These are phyloP conservation scores for Choloepus hoffmanni DNA, from an alignment of 2,113 vertebrate species.

Conservation along the genomic window DNA sequence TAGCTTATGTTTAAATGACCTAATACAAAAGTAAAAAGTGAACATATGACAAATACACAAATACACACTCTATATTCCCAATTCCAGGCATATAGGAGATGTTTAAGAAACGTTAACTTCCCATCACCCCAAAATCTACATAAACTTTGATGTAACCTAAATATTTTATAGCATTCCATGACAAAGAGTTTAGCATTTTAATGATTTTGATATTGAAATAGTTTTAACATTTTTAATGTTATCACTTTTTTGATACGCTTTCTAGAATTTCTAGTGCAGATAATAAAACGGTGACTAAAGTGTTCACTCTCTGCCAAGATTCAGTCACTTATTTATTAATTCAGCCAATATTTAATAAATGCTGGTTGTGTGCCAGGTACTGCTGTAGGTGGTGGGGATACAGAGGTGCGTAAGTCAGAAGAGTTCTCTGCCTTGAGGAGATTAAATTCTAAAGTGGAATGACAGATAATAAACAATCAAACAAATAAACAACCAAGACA, in stretches of 20 bases:
- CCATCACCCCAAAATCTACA: background rate
- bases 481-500: background rate
- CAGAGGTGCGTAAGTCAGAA: background rate
- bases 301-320: background rate
- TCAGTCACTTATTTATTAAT: background rate
- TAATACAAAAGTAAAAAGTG: conserved; percentile 41
- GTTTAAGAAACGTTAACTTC: conserved; percentile 1
- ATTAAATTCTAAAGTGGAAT: background rate
- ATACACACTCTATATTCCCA: background rate
- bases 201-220: background rate
- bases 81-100: background rate
- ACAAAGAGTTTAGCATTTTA: conserved; percentile 26
- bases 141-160: conserved; percentile 21
- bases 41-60: background rate
- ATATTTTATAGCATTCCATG: background rate
- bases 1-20: conserved; percentile 9
- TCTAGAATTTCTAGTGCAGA: background rate
- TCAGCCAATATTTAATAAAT: background rate
- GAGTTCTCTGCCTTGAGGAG: background rate
- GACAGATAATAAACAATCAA: background rate
- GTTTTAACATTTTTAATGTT: background rate
- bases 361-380: background rate
- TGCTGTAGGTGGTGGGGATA: background rate
- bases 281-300: background rate
- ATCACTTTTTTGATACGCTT: background rate